Evolutionary conservation across 2,797 vertebrate genomes (phyloP).

Genomic region (Psittacula derbiana): DNA sequence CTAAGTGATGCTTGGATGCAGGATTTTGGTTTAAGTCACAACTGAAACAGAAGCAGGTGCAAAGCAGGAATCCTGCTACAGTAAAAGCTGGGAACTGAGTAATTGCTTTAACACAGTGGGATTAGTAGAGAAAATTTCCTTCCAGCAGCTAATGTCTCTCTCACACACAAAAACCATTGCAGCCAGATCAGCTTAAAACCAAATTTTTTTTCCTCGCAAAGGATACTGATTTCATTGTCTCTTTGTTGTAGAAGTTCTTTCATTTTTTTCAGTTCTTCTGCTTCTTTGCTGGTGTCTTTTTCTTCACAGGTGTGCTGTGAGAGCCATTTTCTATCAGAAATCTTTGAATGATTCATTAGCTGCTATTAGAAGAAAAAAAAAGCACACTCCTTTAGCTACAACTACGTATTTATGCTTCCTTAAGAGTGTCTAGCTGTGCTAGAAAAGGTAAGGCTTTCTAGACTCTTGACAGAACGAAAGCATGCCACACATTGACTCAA

Average conservation of each 20-base stretch:
- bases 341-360: conserved; percentile 48
- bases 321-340: not conserved
- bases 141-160: not conserved
- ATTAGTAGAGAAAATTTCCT: not conserved
- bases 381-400: not conserved
- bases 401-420: not conserved
- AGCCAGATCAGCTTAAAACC: not conserved
- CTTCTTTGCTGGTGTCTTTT: not conserved
- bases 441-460: not conserved
- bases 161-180: not conserved
- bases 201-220: conserved; percentile 59
- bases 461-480: not conserved
- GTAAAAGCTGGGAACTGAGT: not conserved
- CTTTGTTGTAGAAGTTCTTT: conserved; percentile 84
- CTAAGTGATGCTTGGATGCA: not conserved
- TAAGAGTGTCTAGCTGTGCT: not conserved
- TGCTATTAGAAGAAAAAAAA: conserved; percentile 48
- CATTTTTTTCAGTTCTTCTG: conserved; percentile 72
- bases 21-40: not conserved
- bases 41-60: not conserved
- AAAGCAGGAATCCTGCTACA: not conserved
- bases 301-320: not conserved
- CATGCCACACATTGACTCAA: not conserved
- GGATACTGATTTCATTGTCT: conserved; percentile 94
- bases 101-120: not conserved